Conservation (phyloP, 2,113 vertebrate species). For the Hippocampus comes region DNA sequence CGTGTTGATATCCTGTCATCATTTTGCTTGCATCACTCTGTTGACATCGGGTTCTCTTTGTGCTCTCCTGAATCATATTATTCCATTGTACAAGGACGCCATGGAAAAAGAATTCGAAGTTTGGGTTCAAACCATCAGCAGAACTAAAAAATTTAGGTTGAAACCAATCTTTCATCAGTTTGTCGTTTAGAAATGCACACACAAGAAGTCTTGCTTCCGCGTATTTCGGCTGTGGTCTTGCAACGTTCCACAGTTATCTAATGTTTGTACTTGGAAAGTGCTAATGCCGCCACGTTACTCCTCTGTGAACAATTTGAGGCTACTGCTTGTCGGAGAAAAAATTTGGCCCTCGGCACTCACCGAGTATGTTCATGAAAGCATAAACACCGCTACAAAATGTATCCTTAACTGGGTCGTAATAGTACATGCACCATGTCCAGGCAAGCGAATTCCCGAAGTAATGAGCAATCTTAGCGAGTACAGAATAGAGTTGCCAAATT, state of each 20-base stretch:
- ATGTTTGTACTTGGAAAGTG: not conserved
- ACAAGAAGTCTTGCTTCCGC: too few species aligned
- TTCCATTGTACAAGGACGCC: too few species aligned
- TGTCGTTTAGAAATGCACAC: too few species aligned
- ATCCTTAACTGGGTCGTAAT: not conserved
- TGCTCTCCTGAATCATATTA: too few species aligned
- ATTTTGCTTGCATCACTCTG: too few species aligned
- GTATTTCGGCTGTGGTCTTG: too few species aligned
- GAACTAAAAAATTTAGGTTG: too few species aligned
- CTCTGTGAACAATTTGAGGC: not conserved
- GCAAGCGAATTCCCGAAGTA: not conserved
- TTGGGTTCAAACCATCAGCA: too few species aligned
- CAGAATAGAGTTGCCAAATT: not conserved
- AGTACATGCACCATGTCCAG: not conserved
- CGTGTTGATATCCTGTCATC: too few species aligned
- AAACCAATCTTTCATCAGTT: too few species aligned
- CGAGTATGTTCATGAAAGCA: not conserved
- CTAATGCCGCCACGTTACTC: not conserved
- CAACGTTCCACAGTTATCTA: not conserved
- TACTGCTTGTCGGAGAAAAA: not conserved
- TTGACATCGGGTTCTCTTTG: too few species aligned
- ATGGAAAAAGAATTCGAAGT: too few species aligned
- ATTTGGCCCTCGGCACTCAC: not conserved
- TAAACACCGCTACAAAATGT: not conserved
- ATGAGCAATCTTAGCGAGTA: constrained; percentile 1